phyloP scores from a whole-genome alignment of 2,888 invertebrate species.

The Macaria liturata region DNA sequence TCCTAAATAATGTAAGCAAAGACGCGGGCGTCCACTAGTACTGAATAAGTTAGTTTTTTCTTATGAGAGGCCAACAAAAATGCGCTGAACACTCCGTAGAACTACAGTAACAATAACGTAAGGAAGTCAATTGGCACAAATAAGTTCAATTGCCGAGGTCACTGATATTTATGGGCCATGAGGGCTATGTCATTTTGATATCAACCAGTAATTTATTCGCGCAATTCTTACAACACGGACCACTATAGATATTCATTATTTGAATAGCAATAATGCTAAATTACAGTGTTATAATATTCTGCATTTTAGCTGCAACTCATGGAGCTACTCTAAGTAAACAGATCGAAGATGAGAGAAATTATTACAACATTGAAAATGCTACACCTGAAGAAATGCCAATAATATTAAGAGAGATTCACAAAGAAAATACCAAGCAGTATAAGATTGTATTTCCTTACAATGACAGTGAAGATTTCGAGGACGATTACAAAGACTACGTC shows the following conservation, averaged over 20 bases:
- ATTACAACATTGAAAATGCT: constrained; percentile 39
- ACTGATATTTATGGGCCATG: constrained; percentile 32
- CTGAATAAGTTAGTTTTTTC: no score
- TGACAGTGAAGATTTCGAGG: constrained; percentile 31
- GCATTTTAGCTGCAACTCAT: constrained; percentile 27
- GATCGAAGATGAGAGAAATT: constrained; percentile 28
- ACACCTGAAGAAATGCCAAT: constrained; percentile 32
- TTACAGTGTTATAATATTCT: constrained; percentile 26
- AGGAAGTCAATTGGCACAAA: constrained; percentile 58
- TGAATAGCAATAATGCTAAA: background rate
- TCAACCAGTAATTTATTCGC: constrained; percentile 34
- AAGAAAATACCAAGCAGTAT: constrained; percentile 32
- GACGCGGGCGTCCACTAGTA: no score
- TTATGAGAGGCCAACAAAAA: no score
- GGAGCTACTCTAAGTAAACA: constrained; percentile 32
- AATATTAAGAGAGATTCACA: constrained; percentile 35
- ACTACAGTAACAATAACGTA: constrained; percentile 38
- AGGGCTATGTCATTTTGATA: constrained; percentile 32
- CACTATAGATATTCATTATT: constrained; percentile 4
- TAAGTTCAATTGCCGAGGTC: constrained; percentile 53
- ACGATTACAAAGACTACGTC: constrained; percentile 39
- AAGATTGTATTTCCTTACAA: constrained; percentile 36
- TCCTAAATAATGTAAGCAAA: no score
- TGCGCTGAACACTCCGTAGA: background rate
- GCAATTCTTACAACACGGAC: constrained; percentile 20